A percentile compares a stretch with the other conserved stretches of the same genome.
phyloP scores from a whole-genome alignment of 2,888 invertebrate genomes.

The Silvanus unidentatus region DNA sequence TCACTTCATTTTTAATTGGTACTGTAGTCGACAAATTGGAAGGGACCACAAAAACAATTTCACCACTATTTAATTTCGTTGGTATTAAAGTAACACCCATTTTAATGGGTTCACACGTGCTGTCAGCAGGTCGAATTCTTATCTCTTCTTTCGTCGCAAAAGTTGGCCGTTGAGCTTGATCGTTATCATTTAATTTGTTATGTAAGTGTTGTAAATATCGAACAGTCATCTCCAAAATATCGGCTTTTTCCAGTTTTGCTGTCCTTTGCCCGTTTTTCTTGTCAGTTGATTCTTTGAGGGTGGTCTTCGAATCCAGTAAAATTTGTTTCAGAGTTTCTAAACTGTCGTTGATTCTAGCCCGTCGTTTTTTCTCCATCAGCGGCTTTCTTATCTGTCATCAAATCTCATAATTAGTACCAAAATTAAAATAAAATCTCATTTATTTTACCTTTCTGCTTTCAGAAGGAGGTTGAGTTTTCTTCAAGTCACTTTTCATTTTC shows the following conservation, averaged over 20 bases:
- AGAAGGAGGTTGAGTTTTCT: constrained; percentile 21
- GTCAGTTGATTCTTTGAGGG: constrained; percentile 33
- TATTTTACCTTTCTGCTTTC: constrained; percentile 43
- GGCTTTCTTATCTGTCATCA: constrained; percentile 47
- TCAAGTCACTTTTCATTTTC: constrained; percentile 1
- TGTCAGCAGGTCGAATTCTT: constrained; percentile 29
- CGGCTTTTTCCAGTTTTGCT: constrained; percentile 60
- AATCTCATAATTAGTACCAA: neutral
- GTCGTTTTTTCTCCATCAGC: constrained; percentile 51
- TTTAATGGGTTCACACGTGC: constrained; percentile 28
- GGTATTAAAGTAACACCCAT: constrained; percentile 39
- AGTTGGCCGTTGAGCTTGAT: constrained; percentile 5
- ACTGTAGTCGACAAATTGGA: constrained; percentile 15
- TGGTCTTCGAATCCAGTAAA: constrained; percentile 44
- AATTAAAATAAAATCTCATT: constrained; percentile 5
- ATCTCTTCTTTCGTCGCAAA: constrained; percentile 4
- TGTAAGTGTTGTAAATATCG: constrained; percentile 52
- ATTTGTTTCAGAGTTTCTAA: constrained; percentile 50
- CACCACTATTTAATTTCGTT: constrained; percentile 42
- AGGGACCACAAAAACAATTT: constrained; percentile 44
- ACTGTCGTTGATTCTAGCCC: constrained; percentile 52
- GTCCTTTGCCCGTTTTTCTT: constrained; percentile 42
- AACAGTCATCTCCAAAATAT: constrained; percentile 60
- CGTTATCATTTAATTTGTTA: constrained; percentile 28
- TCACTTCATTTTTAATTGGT: constrained; percentile 1